Evolutionary conservation across 2,113 vertebrate species (phyloP).

Genomic region (Leptobrachium ailaonicum): DNA sequence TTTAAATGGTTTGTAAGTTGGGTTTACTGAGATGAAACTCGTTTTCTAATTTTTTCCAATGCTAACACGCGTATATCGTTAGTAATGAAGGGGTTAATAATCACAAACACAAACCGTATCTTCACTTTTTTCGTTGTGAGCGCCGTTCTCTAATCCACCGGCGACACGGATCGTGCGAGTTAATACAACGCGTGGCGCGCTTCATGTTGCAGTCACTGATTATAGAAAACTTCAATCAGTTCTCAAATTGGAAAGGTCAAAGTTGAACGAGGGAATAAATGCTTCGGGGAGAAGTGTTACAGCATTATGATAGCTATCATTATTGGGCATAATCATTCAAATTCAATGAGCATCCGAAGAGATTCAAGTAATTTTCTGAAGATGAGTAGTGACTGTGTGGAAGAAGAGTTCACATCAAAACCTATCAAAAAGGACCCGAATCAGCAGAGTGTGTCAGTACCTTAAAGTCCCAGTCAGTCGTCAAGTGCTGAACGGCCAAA

Average conservation of each 20-base stretch:
- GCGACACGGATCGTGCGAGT: neutral
- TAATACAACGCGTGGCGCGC: neutral
- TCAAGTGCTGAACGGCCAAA: neutral
- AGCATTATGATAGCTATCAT: slow-evolving; percentile 30
- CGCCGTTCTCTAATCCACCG: neutral
- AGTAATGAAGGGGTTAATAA: no score
- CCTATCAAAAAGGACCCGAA: neutral
- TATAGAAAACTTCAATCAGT: slow-evolving; percentile 34
- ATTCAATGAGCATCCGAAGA: slow-evolving; percentile 32
- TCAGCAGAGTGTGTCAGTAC: slow-evolving; percentile 3
- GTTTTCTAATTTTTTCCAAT: no score
- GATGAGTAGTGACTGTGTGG: neutral
- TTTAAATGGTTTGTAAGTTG: no score
- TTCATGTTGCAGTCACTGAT: slow-evolving; percentile 2
- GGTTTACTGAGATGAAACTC: no score
- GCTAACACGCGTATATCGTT: no score
- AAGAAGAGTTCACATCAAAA: slow-evolving; percentile 20
- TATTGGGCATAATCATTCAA: slow-evolving; percentile 15
- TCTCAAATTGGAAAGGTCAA: slow-evolving; percentile 38
- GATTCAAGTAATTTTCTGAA: slow-evolving; percentile 38
- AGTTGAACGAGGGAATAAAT: slow-evolving; percentile 21
- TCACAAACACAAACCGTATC: no score
- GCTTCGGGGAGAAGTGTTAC: slow-evolving; percentile 11
- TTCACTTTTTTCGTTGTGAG: no score
- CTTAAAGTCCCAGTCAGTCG: neutral